Base-by-base conservation (phyloP, 2,113 vertebrate genomes). In the Maccullochella peelii region DNA sequence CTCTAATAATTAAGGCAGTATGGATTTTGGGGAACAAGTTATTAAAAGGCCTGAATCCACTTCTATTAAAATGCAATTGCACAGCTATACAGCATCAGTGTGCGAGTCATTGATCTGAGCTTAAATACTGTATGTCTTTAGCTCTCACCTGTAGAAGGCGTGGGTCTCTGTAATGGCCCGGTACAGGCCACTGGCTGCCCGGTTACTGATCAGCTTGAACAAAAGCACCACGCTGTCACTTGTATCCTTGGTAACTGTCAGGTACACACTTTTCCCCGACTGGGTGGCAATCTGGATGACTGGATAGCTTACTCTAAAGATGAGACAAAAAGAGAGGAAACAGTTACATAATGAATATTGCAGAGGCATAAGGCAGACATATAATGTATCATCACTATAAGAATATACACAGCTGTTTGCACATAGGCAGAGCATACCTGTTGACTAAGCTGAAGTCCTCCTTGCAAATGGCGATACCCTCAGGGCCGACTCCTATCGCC, bases 261-360 rank as follows among this genome's bases (percentile, higher is more conserved):
- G 88, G 86, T 98, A 99, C 2, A 99, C 98, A 0, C 96, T 99
- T 94, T 99, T 99, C 65, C 97, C 98, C 3, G 98, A 99, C 88
- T 99, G 98, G 14, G 98, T 99, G 90, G 98, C 98, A 90, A 99
- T 99, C 90, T 99, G 98, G 84, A 99, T 98, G 88, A 99, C 94
- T n/a, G 98, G 98, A 84, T 99, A 99, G 58, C 97, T 96, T 78
- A 99, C 96, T 90, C 98, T 95, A 65, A 50, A 30, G 63, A 66
- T 0, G 23, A 70, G 27, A 36, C 1, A 67, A 14, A 72, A 11
- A 33, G 8, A 42, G 44, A 72, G 21, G 7, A 54, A 59, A 11
- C 4, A 2, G 47, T 57, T 30, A 47, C 2, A 38, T 27, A 25
- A 1, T 66, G 27, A 65, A 66, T 36, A 18, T 16, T 54, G 2